Conservation (phyloP, 2,113 vertebrate genomes). For the Gyps fulvus region DNA sequence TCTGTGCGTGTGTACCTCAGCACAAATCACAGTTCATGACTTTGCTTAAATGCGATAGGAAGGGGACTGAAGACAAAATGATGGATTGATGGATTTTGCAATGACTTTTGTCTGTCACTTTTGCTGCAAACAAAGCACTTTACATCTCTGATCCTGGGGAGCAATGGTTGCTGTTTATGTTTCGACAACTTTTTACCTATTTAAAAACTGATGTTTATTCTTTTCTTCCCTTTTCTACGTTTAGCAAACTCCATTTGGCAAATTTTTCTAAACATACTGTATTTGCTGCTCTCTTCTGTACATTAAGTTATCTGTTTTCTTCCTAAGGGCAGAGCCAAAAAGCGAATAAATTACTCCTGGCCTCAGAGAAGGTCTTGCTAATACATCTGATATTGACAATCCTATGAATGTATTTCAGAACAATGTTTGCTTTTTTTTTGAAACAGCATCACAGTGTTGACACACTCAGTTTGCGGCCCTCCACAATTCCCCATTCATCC, state of each 20-base stretch:
- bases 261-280: neutral
- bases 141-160: neutral
- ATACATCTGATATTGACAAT: neutral
- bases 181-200: neutral
- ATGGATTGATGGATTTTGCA: neutral
- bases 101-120: neutral
- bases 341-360: neutral
- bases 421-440: neutral
- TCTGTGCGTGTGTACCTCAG: rapidly evolving
- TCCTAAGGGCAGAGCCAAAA: neutral
- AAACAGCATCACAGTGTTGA: neutral
- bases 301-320: neutral
- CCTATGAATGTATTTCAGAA: neutral
- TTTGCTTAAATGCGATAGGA: neutral
- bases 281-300: neutral
- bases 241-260: neutral
- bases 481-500: constrained; percentile 9
- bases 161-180: neutral
- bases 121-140: neutral
- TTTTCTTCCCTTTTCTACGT: neutral
- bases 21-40: neutral
- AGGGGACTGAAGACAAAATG: neutral
- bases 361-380: neutral
- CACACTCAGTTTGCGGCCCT: neutral
- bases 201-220: neutral